Evolutionary conservation across 2,888 invertebrate species (phyloP).

Genomic region (Apodemia zela): DNA sequence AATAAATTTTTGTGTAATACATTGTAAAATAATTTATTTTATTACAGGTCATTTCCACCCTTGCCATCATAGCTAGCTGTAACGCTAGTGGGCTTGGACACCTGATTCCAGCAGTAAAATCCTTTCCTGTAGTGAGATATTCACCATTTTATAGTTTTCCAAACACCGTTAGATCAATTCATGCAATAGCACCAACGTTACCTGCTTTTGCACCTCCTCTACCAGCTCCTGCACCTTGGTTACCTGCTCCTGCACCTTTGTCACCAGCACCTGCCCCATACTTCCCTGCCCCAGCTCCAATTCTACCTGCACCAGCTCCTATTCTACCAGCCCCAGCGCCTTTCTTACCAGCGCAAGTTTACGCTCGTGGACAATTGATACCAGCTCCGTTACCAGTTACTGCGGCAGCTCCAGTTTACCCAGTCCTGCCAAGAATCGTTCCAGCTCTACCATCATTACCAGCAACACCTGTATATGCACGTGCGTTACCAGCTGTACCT

Average conservation of each 20-base stretch:
- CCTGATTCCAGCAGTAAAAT: slow-evolving; percentile 52
- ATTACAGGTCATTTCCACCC: slow-evolving; percentile 53
- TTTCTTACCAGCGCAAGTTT: slow-evolving; percentile 32
- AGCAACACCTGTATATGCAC: slow-evolving; percentile 27
- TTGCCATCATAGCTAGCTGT: slow-evolving; percentile 63
- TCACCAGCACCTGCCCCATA: slow-evolving; percentile 40
- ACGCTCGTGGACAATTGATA: slow-evolving; percentile 29
- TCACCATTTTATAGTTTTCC: slow-evolving; percentile 74
- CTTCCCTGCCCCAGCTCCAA: slow-evolving; percentile 36
- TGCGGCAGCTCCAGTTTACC: slow-evolving; percentile 37
- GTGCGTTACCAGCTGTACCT: slow-evolving; percentile 40
- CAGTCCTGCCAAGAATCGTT: slow-evolving; percentile 33
- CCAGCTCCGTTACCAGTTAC: slow-evolving; percentile 40
- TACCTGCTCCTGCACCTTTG: slow-evolving; percentile 39
- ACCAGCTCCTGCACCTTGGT: slow-evolving; percentile 36
- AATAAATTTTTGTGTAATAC: too few species aligned
- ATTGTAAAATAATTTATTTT: slow-evolving; percentile 8
- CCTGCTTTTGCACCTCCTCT: slow-evolving; percentile 32
- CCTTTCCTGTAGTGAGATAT: slow-evolving; percentile 64
- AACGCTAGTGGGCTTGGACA: slow-evolving; percentile 68
- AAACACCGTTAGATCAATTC: slow-evolving; percentile 60
- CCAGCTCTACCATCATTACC: slow-evolving; percentile 34
- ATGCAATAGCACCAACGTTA: slow-evolving; percentile 55
- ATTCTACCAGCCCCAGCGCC: slow-evolving; percentile 34
- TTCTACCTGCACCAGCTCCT: slow-evolving; percentile 34